phyloP scores from a whole-genome alignment of 2,888 invertebrate species.

The Teleogryllus oceanicus region DNA sequence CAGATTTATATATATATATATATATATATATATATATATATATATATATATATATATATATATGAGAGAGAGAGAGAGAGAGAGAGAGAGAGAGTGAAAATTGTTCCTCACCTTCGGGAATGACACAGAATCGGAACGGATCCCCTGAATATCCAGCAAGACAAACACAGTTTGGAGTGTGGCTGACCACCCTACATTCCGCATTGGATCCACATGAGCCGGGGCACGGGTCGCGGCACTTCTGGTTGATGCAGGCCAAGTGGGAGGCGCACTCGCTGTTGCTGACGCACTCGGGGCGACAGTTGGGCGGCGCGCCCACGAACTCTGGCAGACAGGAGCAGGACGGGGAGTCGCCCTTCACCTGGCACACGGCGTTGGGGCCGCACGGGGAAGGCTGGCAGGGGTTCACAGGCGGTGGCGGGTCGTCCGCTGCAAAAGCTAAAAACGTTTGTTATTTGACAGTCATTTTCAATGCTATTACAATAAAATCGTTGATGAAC shows the following conservation, averaged over 20 bases:
- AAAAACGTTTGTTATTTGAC: neutral
- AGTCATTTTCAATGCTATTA: neutral
- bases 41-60: too few relatives aligned
- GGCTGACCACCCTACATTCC: conserved; percentile 72
- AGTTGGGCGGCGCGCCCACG: conserved; percentile 43
- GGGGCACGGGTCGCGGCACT: conserved; percentile 55
- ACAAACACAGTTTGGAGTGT: conserved; percentile 67
- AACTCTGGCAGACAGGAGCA: conserved; percentile 46
- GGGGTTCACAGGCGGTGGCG: conserved; percentile 38
- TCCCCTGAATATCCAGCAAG: conserved; percentile 62
- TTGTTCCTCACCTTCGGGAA: conserved; percentile 43
- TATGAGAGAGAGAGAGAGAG: too few relatives aligned
- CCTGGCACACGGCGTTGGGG: conserved; percentile 44
- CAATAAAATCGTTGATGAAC: neutral
- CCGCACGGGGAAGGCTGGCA: conserved; percentile 45
- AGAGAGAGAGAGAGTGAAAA: too few relatives aligned
- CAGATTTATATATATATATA: neutral
- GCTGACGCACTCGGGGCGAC: conserved; percentile 51
- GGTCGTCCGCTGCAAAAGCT: conserved; percentile 27
- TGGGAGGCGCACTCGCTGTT: conserved; percentile 56
- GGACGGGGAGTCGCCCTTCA: conserved; percentile 42
- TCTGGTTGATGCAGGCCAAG: conserved; percentile 53
- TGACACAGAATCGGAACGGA: conserved; percentile 54
- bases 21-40: neutral
- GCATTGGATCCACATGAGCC: conserved; percentile 54